Percentiles rank a stretch among this genome's conserved stretches.
phyloP scores from a whole-genome alignment of 1,140 invertebrate genomes.

The Meteorus sp. region DNA sequence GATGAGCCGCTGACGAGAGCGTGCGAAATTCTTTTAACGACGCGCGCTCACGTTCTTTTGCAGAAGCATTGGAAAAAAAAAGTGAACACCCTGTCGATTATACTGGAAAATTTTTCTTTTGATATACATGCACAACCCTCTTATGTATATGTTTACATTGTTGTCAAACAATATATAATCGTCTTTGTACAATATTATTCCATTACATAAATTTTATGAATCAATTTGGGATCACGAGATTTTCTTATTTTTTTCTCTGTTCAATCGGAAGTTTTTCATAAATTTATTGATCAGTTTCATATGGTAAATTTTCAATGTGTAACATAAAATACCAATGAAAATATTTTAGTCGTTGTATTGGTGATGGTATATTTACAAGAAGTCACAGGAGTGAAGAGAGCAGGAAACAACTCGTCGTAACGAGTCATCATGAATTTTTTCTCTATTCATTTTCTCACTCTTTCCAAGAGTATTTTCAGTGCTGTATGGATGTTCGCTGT shows the following conservation, averaged over 20 bases:
- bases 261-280: neutral
- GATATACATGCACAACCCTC: conserved; percentile 20
- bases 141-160: neutral
- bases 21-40: conserved; percentile 57
- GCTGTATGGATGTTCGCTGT: neutral
- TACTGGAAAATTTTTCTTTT: conserved; percentile 13
- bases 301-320: too few species aligned
- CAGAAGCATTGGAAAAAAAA: conserved; percentile 45
- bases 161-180: neutral
- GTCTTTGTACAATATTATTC: conserved; percentile 1
- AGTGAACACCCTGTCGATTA: conserved; percentile 22
- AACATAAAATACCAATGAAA: too few species aligned
- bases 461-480: too few species aligned
- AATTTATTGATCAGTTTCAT: conserved; percentile 12
- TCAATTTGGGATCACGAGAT: neutral
- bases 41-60: too few species aligned
- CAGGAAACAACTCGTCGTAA: conserved; percentile 32
- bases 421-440: conserved; percentile 35
- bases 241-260: neutral
- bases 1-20: conserved; percentile 51
- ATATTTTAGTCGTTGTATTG: neutral
- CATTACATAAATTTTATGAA: neutral
- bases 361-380: too few species aligned
- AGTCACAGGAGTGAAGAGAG: neutral
- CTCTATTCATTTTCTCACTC: neutral